A percentile compares a stretch with the other conserved stretches of the same genome.
These are phyloP conservation scores for Apodemus speciosus DNA, from an alignment of 2,113 vertebrate genomes.

Conservation along the genomic window DNA sequence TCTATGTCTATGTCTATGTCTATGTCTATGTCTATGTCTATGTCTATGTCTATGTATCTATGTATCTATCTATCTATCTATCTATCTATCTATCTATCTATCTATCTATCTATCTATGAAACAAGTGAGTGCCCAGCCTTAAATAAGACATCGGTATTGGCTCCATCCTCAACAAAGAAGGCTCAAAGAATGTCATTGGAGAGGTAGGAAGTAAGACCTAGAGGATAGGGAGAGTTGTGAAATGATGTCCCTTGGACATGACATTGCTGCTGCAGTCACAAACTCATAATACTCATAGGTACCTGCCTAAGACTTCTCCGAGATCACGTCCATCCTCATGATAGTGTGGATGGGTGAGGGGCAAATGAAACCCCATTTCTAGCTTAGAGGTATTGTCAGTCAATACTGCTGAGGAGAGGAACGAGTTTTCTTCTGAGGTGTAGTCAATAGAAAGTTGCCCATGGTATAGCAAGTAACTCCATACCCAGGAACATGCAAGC, in stretches of 20 bases:
- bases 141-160: neutral
- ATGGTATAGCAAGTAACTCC: neutral
- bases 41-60: neutral
- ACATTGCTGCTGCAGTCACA: neutral
- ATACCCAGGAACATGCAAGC: neutral
- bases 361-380: neutral
- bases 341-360: neutral
- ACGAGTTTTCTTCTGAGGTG: neutral
- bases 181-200: neutral
- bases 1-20: neutral
- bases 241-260: neutral
- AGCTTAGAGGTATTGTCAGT: neutral
- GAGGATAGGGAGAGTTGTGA: neutral
- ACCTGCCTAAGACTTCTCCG: neutral
- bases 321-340: neutral
- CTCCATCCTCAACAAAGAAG: neutral
- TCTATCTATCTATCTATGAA: too few species aligned
- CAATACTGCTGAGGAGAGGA: neutral
- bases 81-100: too few species aligned
- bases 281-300: neutral
- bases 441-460: neutral
- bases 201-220: too few species aligned
- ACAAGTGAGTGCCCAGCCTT: neutral
- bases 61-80: too few species aligned
- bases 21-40: too few species aligned